Evolutionary conservation across 2,797 vertebrate genomes (phyloP), one percentile per base, ranked within the genome.

Genomic region (Amblyopsis hoosieri): DNA sequence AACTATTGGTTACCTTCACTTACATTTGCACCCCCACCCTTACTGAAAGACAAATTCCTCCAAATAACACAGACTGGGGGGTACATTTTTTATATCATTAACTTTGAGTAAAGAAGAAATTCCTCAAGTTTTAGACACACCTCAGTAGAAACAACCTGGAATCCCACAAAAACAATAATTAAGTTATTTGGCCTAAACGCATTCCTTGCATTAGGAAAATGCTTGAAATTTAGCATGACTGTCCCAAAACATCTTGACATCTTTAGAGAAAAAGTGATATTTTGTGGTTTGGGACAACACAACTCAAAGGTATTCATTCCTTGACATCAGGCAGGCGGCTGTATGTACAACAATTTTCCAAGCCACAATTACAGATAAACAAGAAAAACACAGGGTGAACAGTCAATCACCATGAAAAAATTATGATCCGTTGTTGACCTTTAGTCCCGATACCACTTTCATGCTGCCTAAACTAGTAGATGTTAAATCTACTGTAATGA

Each of bases 281-380:
- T 19, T 53, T 42, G 54, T 52, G 5, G 47, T 68, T 47, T 45
- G 33, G 8, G 65, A 53, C 45, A 29, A 37, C 33, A 55, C 53
- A 67, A 64, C 67, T 66, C 15, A 47, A 53, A 72, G 9, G 60
- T 42, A 58, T 62, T 52, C 31, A 46, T 54, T 67, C 50, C 37
- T 13, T 55, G 55, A 85, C 52, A 71, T 71, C 61, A 52, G 17
- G 57, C 57, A 62, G 46, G 64, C 48, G 46, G 64, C 48, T 17
- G 46, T 82, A 82, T 78, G 54, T 74, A 84, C 75, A 83, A 51
- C 23, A 57, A 31, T 12, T 68, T 69, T 72, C n/a, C 9, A 75
- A 69, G 60, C 57, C 42, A 57, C 54, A 12, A 59, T 71, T 63
- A 78, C 57, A 23, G 59, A 55, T 55, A 15, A 64, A 62, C 50